Conservation (phyloP, 2,797 vertebrate species). For the Gorsachius magnificus region DNA sequence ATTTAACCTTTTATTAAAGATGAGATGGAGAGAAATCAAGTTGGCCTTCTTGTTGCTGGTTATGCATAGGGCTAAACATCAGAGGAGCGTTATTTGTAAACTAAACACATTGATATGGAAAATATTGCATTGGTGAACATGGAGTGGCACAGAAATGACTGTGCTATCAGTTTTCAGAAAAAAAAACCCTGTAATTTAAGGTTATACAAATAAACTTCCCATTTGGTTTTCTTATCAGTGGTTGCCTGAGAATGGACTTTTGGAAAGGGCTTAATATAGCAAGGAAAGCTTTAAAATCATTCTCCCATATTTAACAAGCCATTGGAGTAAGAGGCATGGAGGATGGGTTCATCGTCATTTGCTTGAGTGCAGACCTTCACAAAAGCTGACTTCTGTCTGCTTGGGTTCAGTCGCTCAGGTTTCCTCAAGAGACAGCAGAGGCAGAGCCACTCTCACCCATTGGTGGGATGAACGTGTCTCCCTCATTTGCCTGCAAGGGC, state of each 20-base stretch:
- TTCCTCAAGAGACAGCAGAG: background rate
- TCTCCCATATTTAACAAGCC: background rate
- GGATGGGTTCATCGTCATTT: background rate
- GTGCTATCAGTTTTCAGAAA: background rate
- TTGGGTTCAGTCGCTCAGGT: background rate
- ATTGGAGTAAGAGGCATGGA: fast-evolving
- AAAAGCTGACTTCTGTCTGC: background rate
- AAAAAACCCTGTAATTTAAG: background rate
- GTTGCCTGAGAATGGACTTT: background rate
- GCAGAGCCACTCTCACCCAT: background rate
- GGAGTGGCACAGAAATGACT: background rate
- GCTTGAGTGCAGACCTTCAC: background rate
- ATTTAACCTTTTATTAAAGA: background rate
- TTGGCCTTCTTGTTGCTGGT: background rate
- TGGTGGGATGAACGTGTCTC: fast-evolving
- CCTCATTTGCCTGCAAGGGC: background rate
- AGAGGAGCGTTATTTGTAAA: background rate
- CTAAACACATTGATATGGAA: background rate
- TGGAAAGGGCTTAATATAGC: background rate
- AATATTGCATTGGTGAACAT: background rate
- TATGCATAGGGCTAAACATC: background rate
- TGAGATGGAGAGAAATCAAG: background rate
- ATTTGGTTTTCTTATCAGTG: background rate
- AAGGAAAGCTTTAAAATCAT: background rate
- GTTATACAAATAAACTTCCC: background rate